Evolutionary conservation across 2,888 invertebrate species (phyloP), one percentile per base, ranked within the genome.

Genomic region (Antitype chi): DNA sequence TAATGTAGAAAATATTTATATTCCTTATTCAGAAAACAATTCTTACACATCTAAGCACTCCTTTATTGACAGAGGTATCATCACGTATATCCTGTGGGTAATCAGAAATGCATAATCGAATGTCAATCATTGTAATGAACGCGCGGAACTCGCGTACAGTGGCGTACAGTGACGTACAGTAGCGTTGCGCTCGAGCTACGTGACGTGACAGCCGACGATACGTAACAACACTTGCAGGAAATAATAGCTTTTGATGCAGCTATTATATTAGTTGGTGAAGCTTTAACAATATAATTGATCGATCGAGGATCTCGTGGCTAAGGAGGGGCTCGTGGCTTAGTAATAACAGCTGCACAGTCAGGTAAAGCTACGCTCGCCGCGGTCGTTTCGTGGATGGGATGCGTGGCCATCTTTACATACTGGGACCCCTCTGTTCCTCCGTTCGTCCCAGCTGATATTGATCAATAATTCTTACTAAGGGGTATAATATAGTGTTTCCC

Each of bases 71-170:
- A 53, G 47, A 59, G 52, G 53, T 60, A 20, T 70, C 83, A 72
- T 72, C 71, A 47, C 32, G 77, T 70, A 74, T 78, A 82, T 74
- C 74, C 74, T 64, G 70, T 70, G 78, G 55, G 71, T 80, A 73
- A 85, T 86, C 84, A 86, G 80, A 84, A 86, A 86, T 86, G 74
- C 76, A 79, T 87, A 88, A 88, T 88, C 72, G 84, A 87, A 88
- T 86, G 86, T 86, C 88, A 80, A 80, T 87, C 88, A 88, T 53
- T 80, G 67, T 81, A 84, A 84, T 81, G 78, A 83, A 80, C 74
- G 69, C 59, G 67, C 55, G 82, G 68, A 74, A 78, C 76, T 70
- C 66, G 82, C 71, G 59, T 49, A 53, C 63, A 76, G 20, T 76
- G 28, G 76, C 68, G 38, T n/a, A 80, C 63, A 76, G 59, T 73